Evolutionary conservation across 2,113 vertebrate species (phyloP).

Genomic region (Herpailurus yagouaroundi): DNA sequence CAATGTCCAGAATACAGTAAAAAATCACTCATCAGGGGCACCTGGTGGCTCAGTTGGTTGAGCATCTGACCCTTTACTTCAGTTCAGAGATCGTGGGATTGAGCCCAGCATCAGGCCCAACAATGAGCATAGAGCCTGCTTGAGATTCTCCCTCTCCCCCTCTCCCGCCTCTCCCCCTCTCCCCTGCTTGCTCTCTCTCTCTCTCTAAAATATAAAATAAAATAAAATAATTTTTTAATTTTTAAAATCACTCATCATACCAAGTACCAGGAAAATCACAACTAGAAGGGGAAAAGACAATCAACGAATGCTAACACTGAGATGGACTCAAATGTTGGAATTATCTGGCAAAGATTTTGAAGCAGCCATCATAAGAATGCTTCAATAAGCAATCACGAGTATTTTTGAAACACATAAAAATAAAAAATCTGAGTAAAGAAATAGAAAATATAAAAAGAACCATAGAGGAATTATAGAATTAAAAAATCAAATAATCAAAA

Average conservation of each 20-base stretch:
- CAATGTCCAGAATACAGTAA: not conserved
- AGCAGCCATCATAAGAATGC: not conserved
- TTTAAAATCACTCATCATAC: not conserved
- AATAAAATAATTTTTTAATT: no score
- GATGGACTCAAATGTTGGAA: not conserved
- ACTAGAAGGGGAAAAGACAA: not conserved
- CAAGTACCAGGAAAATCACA: not conserved
- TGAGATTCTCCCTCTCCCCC: no score
- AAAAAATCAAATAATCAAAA: not conserved
- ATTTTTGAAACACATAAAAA: not conserved
- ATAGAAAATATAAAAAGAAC: not conserved
- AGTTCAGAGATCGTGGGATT: no score
- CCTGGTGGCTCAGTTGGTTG: no score
- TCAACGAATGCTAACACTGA: not conserved
- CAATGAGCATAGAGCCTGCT: no score
- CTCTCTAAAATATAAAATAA: no score
- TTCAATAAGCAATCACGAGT: not conserved
- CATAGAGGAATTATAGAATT: not conserved
- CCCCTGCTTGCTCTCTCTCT: no score
- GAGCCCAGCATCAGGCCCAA: no score
- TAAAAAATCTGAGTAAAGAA: not conserved
- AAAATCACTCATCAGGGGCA: not conserved
- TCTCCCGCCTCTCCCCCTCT: no score
- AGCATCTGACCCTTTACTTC: no score
- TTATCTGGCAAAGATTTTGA: not conserved